A percentile compares a stretch with the other conserved stretches of the same genome.
Evolutionary conservation across 2,113 vertebrate species (phyloP).

Genomic region (Myotis davidii): DNA sequence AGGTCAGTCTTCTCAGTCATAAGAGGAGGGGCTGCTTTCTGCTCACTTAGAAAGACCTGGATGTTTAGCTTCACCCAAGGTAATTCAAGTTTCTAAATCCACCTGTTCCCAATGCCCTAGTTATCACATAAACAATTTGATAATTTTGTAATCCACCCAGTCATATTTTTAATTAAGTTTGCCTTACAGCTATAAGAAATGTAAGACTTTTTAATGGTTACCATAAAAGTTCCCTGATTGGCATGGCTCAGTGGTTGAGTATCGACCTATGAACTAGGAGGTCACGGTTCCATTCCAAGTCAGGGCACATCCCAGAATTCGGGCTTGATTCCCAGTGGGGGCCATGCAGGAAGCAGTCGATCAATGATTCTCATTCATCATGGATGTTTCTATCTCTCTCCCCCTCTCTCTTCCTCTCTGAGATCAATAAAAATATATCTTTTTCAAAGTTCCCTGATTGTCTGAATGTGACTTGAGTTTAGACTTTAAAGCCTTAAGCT

Average conservation of each 20-base stretch:
- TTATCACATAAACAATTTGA: background rate
- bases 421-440: too few species aligned
- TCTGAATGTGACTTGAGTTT: background rate
- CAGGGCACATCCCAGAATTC: too few species aligned
- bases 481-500: background rate
- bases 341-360: too few species aligned
- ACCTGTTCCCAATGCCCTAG: background rate
- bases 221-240: background rate
- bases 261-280: too few species aligned
- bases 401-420: too few species aligned
- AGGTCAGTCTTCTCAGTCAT: background rate
- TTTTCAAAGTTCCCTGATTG: background rate
- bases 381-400: too few species aligned
- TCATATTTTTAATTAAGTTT: conserved; percentile 38
- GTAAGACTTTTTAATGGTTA: background rate
- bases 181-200: background rate
- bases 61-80: background rate
- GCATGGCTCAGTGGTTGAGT: too few species aligned
- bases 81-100: background rate
- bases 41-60: background rate
- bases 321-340: too few species aligned
- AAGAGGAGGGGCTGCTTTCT: background rate
- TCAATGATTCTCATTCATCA: too few species aligned
- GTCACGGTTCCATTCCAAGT: too few species aligned
- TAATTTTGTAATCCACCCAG: background rate